Evolutionary conservation across 2,888 invertebrate genomes (phyloP), one percentile per base, ranked within the genome.

Genomic region (Lasiommata megera): DNA sequence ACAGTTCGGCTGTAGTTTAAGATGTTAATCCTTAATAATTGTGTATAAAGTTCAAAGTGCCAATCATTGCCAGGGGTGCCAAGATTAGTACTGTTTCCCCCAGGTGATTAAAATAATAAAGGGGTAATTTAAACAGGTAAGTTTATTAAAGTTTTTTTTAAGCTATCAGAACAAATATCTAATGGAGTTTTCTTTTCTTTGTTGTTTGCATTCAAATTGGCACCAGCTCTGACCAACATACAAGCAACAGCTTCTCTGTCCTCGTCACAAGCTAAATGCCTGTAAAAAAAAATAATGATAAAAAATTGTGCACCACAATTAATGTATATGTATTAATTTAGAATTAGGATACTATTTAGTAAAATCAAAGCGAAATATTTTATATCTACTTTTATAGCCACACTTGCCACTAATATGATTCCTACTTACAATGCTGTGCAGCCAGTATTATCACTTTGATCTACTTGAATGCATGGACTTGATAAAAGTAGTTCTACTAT

Each of bases 231-330:
- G 0, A 94, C 92, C 58, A 96, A 83, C 67, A 95, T 77, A 68
- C 92, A 88, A 6, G 95, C 94, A 65, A 93, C 94, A 58, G 94
- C 93, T 65, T 92, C 91, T 64, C 95, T 91, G 67, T 94, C 93
- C 80, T 96, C 96, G 80, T 96, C 96, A 83, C 96, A 96, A 2
- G 96, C 95, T 62, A 96, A 90, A 82, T 96, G 96, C 58, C 93
- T 94, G 80, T 53, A 54, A 34, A 48, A 29, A n/a, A n/a, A n/a
- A n/a, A n/a, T n/a, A n/a, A n/a, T n/a, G n/a, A n/a, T n/a, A n/a
- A n/a, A n/a, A n/a, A n/a, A n/a, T n/a, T n/a, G n/a, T n/a, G n/a
- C n/a, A n/a, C n/a, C n/a, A n/a, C n/a, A n/a, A n/a, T n/a, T n/a
- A n/a, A n/a, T n/a, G n/a, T n/a, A n/a, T n/a, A n/a, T n/a, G n/a